Conservation (phyloP, 1,140 invertebrate species). For the Anastatus disparis region DNA sequence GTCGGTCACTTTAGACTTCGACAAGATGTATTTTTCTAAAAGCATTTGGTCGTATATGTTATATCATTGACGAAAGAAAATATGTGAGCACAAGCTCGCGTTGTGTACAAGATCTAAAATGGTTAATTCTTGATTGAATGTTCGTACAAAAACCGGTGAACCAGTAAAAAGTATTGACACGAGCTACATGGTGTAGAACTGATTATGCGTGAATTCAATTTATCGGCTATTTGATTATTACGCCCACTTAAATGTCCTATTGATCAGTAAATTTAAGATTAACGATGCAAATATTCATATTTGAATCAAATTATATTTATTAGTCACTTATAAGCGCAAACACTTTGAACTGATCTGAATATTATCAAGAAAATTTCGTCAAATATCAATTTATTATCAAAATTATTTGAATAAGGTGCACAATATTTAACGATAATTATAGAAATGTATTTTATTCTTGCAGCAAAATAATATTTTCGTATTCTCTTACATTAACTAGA, state of each 20-base stretch:
- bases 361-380: too few relatives aligned
- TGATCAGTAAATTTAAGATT: slow-evolving; percentile 2
- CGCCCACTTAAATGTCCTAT: background rate
- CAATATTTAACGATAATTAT: too few relatives aligned
- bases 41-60: background rate
- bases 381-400: too few relatives aligned
- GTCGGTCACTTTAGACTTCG: background rate
- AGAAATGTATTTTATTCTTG: too few relatives aligned
- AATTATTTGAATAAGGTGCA: too few relatives aligned
- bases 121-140: slow-evolving; percentile 16
- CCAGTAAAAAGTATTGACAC: background rate
- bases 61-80: slow-evolving; percentile 6
- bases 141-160: background rate
- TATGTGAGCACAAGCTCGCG: background rate
- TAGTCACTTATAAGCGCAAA: background rate
- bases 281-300: background rate
- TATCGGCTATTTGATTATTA: background rate
- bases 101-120: background rate
- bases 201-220: slow-evolving; percentile 15
- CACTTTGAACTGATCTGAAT: too few relatives aligned
- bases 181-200: background rate
- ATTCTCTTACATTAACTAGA: too few relatives aligned
- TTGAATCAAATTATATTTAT: background rate
- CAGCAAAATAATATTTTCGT: too few relatives aligned
- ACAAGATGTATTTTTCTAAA: background rate